Base-by-base conservation (phyloP, 2,113 vertebrate genomes). In the Prietella phreatophila region DNA sequence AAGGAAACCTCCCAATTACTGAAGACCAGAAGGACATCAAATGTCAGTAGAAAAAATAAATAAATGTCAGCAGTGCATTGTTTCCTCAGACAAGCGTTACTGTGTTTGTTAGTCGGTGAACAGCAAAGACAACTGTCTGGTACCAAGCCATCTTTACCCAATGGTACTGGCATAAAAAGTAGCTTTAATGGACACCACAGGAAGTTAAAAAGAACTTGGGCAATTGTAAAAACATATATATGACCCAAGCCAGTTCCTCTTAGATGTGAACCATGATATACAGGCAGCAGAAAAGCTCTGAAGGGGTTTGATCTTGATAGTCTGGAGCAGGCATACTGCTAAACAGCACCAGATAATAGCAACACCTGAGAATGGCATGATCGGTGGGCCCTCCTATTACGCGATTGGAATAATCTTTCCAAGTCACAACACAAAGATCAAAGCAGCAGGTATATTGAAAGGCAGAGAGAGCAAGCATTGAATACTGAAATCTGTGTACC, bases 21-120 rank as follows among this genome's bases (percentile, higher is more conserved):
- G 9, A 63, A 47, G 55, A 73, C 13, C 67, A 36, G 67, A 27
- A 61, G 71, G 73, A 78, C 56, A n/a, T 85, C 50, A 75, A 75
- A 75, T 75, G 39, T 3, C 71, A 75, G 20, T 39, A 73, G 36
- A 4, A 73, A 73, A 36, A 36, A n/a, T n/a, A 33, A 67, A 30
- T 15, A 65, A 91, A 89, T 93, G 93, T 94, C 93, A 93, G 92
- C 81, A 85, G 89, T 89, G 92, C 90, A 91, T 93, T 92, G 93
- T 89, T 92, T 75, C 86, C 33, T 93, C 92, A 89, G 91, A 92
- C 91, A 84, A 89, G 82, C 36, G 88, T 92, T 80, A 55, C 86
- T 85, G 88, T 92, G 88, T 58, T 86, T 84, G 87, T 84, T 81
- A 85, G 87, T 90, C 58, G 42, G 91, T 93, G 84, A 69, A 22